Evolutionary conservation across 2,797 vertebrate species (phyloP), one percentile per base, ranked within the genome.

Genomic region (Naso thynnoides): DNA sequence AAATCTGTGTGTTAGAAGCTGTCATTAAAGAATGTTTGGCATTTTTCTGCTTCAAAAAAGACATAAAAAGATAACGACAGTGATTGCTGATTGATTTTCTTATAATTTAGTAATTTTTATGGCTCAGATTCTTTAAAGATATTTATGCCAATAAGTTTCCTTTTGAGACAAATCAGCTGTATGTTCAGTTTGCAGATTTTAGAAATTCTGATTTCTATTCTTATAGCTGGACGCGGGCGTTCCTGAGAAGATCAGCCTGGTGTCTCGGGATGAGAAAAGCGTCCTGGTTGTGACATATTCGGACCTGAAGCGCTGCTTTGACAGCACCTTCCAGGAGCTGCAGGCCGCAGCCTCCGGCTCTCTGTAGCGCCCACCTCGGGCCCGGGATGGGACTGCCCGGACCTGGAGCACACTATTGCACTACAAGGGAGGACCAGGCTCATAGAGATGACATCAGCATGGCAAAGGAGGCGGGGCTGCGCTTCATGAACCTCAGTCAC

Each of bases 251-350:
- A 98, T 99, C 91, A 99, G 97, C 91, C 94, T 99, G 90, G 96
- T 98, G 91, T 99, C 98, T 85, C 96, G 98, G 89, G 98, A 99
- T 47, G 98, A 99, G 94, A 99, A 99, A 93, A 99, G 98, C 60
- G 96, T 98, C 76, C 95, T 99, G 86, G 98, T 99, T 91, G 98
- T 99, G 91, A 99, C 98, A 49, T 99, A 99, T 93, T 98, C 97
- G 39, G 98, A 99, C 94, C 95, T 99, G 91, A 99, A 99, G 93
- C 98, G 98, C 91, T 99, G 98, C 94, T 99, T 99, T 86, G 98
- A 99, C 93, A 99, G 97, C 88, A 99, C 98, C 95, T 99, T 99
- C 93, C 98, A 99, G 94, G 98, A 99, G 96, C 96, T 99, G 93
- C 95, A 97, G 89, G 95, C 95, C 66, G 95, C 96, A 70, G 95